Evolutionary conservation across 2,797 vertebrate species (phyloP), one percentile per base, ranked within the genome.

Genomic region (Pachyuromys duprasi): DNA sequence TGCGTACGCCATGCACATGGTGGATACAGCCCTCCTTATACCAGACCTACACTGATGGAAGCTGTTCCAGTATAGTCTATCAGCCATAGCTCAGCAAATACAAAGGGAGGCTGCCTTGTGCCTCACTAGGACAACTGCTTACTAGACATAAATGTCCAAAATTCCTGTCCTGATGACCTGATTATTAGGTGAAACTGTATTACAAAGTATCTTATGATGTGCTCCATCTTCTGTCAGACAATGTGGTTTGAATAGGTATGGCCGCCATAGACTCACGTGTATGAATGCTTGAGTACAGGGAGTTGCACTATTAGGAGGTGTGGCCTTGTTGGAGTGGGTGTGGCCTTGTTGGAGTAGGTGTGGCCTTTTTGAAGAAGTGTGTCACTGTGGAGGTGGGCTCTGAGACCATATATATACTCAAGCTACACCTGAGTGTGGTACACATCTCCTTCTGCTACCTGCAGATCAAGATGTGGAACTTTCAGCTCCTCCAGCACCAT

Each of bases 171-270:
- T 49, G 69, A 55, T 86, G 79, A 91, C 45, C 70, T 78, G 67
- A 97, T 89, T 81, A 94, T 57, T 79, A 94, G 79, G 87, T 94
- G 75, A 94, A 94, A 90, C 63, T 49, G 4, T 76, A 80, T 80
- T 93, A 94, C 60, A 87, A 78, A 92, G 65, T n/a, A 78, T 39
- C 69, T 93, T 93, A 67, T 60, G 70, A 79, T 96, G 83, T 81
- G 74, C 5, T 90, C 49, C 72, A 90, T 69, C 62, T 83, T 94
- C 55, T 95, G 79, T 89, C 88, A 92, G 79, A 95, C 22, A 92
- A 82, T 49, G 49, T 49, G 49, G 49, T 49, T 49, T 49, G 49
- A 49, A 49, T 8, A 49, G 49, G 49, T 49, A 49, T 49, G 49
- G 49, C 49, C 49, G 49, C 49, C 49, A 49, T 11, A 49, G 49